Percentiles rank a stretch among this genome's conserved stretches.
These are phyloP conservation scores for Empidonax traillii DNA, from an alignment of 2,113 vertebrate genomes.

Conservation along the genomic window DNA sequence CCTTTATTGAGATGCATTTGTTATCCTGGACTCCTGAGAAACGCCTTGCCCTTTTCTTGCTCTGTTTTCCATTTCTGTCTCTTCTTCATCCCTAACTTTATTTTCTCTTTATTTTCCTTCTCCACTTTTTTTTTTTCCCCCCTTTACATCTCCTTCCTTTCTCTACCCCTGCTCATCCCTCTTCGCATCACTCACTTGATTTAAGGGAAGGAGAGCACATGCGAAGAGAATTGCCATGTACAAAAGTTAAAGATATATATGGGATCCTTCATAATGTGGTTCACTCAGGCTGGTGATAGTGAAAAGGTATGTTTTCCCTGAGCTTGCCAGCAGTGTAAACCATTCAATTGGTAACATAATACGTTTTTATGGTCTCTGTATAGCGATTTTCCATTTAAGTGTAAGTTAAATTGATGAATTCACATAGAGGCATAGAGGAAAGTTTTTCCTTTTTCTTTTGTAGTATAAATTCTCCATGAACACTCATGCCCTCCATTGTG, in stretches of 20 bases:
- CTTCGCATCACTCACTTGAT: slow-evolving; percentile 66
- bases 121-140: neutral
- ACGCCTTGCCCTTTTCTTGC: slow-evolving; percentile 54
- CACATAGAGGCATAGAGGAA: slow-evolving; percentile 63
- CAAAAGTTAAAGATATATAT: slow-evolving; percentile 73
- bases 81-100: slow-evolving; percentile 50
- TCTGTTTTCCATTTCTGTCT: slow-evolving; percentile 50
- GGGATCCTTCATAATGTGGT: slow-evolving; percentile 66
- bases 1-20: slow-evolving; percentile 67
- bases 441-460: slow-evolving; percentile 62
- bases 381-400: slow-evolving; percentile 76
- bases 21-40: slow-evolving; percentile 41
- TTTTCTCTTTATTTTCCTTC: slow-evolving; percentile 52
- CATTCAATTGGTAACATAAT: slow-evolving; percentile 73
- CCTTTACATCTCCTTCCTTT: slow-evolving; percentile 5
- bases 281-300: slow-evolving; percentile 66
- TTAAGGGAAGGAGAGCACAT: slow-evolving; percentile 59
- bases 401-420: slow-evolving; percentile 77
- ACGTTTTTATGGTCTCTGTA: slow-evolving; percentile 74
- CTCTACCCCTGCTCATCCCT: neutral
- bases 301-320: slow-evolving; percentile 68
- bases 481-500: slow-evolving; percentile 55
- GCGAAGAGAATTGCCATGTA: slow-evolving; percentile 53
- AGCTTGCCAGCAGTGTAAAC: slow-evolving; percentile 72
- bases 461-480: slow-evolving; percentile 72